A percentile compares a stretch with the other conserved stretches of the same genome.
Evolutionary conservation across 2,888 invertebrate genomes (phyloP).

Genomic region (Cantharis flavilabris): DNA sequence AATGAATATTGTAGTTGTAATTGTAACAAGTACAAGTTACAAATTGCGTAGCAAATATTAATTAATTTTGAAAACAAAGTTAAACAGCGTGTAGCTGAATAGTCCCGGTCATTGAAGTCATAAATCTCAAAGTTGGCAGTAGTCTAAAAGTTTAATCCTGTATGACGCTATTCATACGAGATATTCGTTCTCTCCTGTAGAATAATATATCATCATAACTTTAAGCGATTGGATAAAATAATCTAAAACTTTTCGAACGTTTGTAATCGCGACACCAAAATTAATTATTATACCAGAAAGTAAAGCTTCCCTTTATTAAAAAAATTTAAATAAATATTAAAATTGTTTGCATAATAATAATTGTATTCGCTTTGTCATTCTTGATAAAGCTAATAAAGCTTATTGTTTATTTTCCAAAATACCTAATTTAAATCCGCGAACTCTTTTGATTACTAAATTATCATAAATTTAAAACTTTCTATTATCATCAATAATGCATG

Average conservation of each 20-base stretch:
- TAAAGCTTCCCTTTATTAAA: not conserved
- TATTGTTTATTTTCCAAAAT: not conserved
- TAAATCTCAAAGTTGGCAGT: constrained; percentile 47
- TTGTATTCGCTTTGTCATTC: not conserved
- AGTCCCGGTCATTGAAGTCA: constrained; percentile 45
- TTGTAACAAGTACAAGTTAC: not conserved
- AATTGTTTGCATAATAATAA: not conserved
- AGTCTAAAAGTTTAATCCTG: constrained; percentile 48
- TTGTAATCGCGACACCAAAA: constrained; percentile 10
- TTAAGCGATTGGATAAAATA: constrained; percentile 31
- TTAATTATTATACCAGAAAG: constrained; percentile 18
- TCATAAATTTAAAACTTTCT: not conserved
- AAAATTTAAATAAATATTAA: not conserved
- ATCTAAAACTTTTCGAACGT: constrained; percentile 23
- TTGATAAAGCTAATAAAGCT: not conserved
- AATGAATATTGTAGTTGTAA: not conserved
- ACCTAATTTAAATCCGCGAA: not conserved
- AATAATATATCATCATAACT: constrained; percentile 42
- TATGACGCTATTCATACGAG: constrained; percentile 46
- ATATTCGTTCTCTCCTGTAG: constrained; percentile 38
- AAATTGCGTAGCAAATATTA: not conserved
- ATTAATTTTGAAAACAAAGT: constrained; percentile 4
- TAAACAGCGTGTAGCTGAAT: constrained; percentile 23
- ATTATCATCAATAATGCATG: not conserved
- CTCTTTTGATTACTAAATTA: not conserved